Percentiles rank a stretch among this genome's conserved stretches.
Evolutionary conservation across 1,140 invertebrate genomes (phyloP).

Genomic region (Anastrepha ludens): DNA sequence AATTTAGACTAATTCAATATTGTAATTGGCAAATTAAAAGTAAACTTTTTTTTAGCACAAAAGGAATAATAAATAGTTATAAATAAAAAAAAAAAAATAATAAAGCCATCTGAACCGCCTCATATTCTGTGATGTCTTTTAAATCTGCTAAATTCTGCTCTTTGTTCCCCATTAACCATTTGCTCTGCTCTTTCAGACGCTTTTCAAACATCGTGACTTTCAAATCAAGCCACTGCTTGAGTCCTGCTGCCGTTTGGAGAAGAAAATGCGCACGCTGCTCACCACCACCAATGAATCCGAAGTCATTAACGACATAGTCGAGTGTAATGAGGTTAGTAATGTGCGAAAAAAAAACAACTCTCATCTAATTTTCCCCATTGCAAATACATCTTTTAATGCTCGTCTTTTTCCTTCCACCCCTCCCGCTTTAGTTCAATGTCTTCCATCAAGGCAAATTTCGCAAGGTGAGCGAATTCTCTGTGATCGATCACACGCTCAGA

Average conservation of each 20-base stretch:
- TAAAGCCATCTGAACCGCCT: not conserved
- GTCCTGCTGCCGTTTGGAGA: constrained; percentile 71
- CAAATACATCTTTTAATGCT: not conserved
- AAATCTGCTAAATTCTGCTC: not conserved
- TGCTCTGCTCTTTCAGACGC: constrained; percentile 60
- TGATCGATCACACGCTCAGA: constrained; percentile 65
- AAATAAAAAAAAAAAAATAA: not conserved
- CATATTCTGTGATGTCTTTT: not conserved
- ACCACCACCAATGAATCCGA: constrained; percentile 72
- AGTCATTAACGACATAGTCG: constrained; percentile 71
- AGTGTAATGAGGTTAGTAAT: constrained; percentile 68
- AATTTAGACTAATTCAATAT: not conserved
- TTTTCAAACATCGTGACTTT: constrained; percentile 70
- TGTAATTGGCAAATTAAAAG: not conserved
- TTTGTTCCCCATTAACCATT: not conserved
- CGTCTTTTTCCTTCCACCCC: not conserved
- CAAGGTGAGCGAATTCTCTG: constrained; percentile 70
- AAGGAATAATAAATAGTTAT: not conserved
- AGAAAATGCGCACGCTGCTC: constrained; percentile 66
- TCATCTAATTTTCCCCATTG: not conserved
- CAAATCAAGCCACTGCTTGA: constrained; percentile 70
- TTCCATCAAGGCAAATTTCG: constrained; percentile 72
- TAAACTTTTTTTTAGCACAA: not conserved
- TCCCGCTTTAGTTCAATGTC: constrained; percentile 66
- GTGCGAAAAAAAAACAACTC: no score